These are phyloP conservation scores for Dendrocincla tyrannina DNA, from an alignment of 2,797 vertebrate genomes.

Conservation along the genomic window DNA sequence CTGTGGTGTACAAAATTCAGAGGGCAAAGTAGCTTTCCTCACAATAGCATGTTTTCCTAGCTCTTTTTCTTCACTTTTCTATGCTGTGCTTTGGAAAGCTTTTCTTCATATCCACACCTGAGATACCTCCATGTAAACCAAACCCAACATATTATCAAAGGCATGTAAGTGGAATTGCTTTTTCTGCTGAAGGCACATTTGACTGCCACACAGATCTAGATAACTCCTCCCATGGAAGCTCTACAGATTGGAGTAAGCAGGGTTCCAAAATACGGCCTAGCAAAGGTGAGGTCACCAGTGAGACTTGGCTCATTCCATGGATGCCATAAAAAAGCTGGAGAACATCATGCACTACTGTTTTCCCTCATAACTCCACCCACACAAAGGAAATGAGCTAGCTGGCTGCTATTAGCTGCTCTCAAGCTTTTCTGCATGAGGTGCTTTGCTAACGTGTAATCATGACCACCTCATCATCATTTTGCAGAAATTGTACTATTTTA, in stretches of 20 bases:
- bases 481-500: background rate
- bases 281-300: background rate
- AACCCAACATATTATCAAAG: background rate
- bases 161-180: fast-evolving
- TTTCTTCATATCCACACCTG: background rate
- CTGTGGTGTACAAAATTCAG: background rate
- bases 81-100: background rate
- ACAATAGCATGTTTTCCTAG: background rate
- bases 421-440: background rate
- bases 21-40: background rate
- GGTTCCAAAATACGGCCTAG: background rate
- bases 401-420: background rate
- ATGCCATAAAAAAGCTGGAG: background rate
- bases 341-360: background rate
- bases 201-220: fast-evolving
- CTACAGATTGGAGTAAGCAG: background rate
- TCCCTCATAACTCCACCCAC: background rate
- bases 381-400: background rate
- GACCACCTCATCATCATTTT: background rate
- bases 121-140: background rate
- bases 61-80: background rate
- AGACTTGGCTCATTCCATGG: background rate
- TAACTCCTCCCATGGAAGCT: background rate
- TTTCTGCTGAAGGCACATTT: background rate
- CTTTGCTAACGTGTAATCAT: background rate